A percentile compares a stretch with the other conserved stretches of the same genome.
These are phyloP conservation scores for Polypedilum pembai DNA, from an alignment of 1,140 invertebrate genomes.

Conservation along the genomic window DNA sequence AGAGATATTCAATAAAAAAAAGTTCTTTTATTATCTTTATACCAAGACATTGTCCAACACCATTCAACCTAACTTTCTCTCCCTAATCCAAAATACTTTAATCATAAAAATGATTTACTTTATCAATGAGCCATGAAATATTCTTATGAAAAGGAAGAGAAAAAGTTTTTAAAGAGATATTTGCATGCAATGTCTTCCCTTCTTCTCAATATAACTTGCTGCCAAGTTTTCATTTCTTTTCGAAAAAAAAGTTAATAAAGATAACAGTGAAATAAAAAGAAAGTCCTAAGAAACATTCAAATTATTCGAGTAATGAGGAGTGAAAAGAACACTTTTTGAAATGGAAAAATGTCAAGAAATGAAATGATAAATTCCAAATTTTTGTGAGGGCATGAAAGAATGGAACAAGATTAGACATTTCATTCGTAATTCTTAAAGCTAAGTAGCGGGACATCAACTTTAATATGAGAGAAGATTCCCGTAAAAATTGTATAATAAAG, in stretches of 20 bases:
- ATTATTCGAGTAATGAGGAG: conserved; percentile 12
- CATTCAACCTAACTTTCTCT: no score
- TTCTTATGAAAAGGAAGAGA: not conserved
- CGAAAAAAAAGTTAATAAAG: conserved; percentile 6
- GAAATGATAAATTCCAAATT: not conserved
- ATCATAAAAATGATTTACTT: conserved; percentile 19
- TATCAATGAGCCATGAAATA: conserved; percentile 5
- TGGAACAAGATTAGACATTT: not conserved
- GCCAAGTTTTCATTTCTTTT: not conserved
- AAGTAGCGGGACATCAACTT: conserved; percentile 16
- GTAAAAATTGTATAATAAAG: conserved; percentile 5
- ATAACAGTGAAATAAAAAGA: not conserved
- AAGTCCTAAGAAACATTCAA: conserved; percentile 9
- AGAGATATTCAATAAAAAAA: no score
- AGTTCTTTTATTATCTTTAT: no score
- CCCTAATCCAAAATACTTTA: conserved; percentile 14
- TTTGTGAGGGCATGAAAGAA: not conserved
- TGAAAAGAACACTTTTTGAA: not conserved
- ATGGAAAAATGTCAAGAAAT: conserved; percentile 5
- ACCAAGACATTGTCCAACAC: no score
- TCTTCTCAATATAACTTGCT: not conserved
- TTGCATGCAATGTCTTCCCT: not conserved
- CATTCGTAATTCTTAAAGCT: not conserved
- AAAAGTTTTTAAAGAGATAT: not conserved
- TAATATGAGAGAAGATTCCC: not conserved